Base-by-base conservation (phyloP, 2,797 vertebrate genomes). In the Enteromius argenteus region DNA sequence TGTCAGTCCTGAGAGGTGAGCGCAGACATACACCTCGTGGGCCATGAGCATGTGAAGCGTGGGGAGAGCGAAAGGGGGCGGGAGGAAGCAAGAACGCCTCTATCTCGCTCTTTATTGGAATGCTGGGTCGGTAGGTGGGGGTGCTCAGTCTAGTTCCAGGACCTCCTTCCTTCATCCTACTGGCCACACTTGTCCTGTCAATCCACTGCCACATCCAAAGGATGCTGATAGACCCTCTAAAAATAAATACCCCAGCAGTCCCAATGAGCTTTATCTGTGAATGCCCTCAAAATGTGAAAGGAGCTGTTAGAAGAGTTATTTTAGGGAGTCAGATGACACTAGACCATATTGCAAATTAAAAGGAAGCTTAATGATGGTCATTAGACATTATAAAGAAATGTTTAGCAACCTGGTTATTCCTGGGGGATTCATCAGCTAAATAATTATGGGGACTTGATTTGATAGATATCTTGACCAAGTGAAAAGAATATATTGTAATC, bases 131-230 rank as follows among this genome's bases (percentile, higher is more conserved):
- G 88, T 75, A 87, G 87, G 89, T 81, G 86, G 87, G 79, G 87
- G 84, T 87, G 87, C 44, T 73, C 83, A 81, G 60, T 81, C 72
- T 51, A 80, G 85, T 86, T 89, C 88, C 86, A 82, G 87, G 87
- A 84, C 87, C 91, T 87, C 86, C 87, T 80, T 89, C 88, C 69
- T 87, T 86, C 72, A 60, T 85, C 66, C 79, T 82, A 82, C 86
- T 80, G 90, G 90, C 89, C 91, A 93, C 95, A 96, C 93, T 93
- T 95, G 94, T 91, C 94, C 93, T 95, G 94, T 95, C 95, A 95
- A 93, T 94, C 87, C 84, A 79, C 84, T 90, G 86, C 80, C 86
- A 87, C 72, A 60, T 74, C 77, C 64, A 90, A 85, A 85, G 87
- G 92, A 92, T 92, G 90, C 92, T 94, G 94, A 95, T 94, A 95